Conservation (phyloP, 2,888 invertebrate species). For the Cosmia trapezina region DNA sequence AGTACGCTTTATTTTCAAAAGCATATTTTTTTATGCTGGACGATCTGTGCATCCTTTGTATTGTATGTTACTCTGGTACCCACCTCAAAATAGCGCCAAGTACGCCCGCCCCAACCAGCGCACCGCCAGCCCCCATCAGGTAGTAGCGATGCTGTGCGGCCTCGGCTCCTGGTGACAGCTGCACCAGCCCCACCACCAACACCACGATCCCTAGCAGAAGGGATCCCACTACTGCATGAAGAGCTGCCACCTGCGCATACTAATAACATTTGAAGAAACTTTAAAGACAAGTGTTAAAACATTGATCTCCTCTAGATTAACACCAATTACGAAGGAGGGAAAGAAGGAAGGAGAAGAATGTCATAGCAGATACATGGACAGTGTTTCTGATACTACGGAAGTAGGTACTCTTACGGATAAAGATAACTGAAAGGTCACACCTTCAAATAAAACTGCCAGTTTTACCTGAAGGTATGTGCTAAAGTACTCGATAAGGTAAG, state of each 20-base stretch:
- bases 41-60: neutral
- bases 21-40: neutral
- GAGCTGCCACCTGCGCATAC: constrained; percentile 91
- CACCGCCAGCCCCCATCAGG: constrained; percentile 92
- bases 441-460: neutral
- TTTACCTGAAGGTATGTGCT: neutral
- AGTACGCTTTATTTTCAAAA: neutral
- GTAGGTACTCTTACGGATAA: constrained; percentile 45
- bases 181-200: constrained; percentile 94
- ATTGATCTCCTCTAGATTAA: constrained; percentile 59
- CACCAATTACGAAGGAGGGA: constrained; percentile 51
- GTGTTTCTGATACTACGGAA: constrained; percentile 40
- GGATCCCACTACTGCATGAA: constrained; percentile 94
- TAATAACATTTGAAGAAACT: constrained; percentile 57
- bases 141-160: constrained; percentile 94
- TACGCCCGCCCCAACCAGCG: constrained; percentile 91
- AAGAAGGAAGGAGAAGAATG: constrained; percentile 54
- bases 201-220: constrained; percentile 93
- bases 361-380: constrained; percentile 21
- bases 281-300: constrained; percentile 57
- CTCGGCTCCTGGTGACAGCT: constrained; percentile 94
- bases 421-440: neutral
- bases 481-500: neutral
- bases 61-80: constrained; percentile 45
- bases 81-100: constrained; percentile 92